Evolutionary conservation across 2,113 vertebrate genomes (phyloP).

Genomic region (Bombycilla garrulus): DNA sequence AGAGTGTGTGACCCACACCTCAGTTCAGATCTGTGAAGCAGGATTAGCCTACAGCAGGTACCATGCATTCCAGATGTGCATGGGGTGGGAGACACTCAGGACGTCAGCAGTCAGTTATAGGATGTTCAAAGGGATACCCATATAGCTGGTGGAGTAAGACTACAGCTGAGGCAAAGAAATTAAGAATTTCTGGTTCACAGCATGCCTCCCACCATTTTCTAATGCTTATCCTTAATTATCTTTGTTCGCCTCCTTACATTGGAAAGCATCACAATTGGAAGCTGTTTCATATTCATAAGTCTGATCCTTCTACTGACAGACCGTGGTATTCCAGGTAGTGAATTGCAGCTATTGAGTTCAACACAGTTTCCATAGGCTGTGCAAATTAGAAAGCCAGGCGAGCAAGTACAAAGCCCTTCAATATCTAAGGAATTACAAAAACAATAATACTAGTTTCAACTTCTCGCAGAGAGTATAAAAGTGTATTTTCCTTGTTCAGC

Average conservation of each 20-base stretch:
- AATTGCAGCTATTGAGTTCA: not conserved
- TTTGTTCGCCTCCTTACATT: not conserved
- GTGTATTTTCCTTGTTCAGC: not conserved
- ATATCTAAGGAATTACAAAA: not conserved
- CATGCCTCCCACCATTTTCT: not conserved
- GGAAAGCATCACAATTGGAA: not conserved
- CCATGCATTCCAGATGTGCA: not conserved
- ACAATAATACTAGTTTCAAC: not conserved
- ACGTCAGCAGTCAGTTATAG: not conserved
- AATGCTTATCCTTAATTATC: not conserved
- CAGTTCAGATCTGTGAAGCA: not conserved
- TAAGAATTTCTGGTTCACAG: not conserved
- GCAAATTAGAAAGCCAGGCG: not conserved
- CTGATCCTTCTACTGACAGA: not conserved
- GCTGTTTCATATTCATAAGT: not conserved
- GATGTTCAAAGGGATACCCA: not conserved
- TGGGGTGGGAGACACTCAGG: accelerated
- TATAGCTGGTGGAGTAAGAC: not conserved
- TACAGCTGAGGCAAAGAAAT: not conserved
- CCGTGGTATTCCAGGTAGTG: not conserved
- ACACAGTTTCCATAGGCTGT: not conserved
- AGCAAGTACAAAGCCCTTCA: not conserved
- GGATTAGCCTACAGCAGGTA: not conserved
- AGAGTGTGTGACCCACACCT: not conserved
- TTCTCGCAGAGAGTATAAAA: not conserved